phyloP scores from a whole-genome alignment of 2,888 invertebrate genomes.

The Diloba caeruleocephala region DNA sequence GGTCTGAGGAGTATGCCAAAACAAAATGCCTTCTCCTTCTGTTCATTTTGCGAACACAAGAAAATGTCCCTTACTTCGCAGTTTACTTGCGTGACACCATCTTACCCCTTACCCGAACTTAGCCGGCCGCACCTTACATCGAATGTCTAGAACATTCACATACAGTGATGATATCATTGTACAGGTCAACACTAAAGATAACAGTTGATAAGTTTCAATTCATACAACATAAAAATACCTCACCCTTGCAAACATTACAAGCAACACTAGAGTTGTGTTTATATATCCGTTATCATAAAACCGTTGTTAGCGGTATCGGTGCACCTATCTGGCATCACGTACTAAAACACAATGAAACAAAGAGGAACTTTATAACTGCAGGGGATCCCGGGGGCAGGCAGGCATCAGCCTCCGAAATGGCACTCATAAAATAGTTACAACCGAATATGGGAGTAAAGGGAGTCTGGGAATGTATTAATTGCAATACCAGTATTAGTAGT shows the following conservation, averaged over 20 bases:
- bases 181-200: no score
- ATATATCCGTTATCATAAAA: conserved; percentile 38
- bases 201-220: conserved; percentile 1
- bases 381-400: conserved; percentile 55
- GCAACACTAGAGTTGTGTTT: conserved; percentile 21
- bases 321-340: conserved; percentile 42
- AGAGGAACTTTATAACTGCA: conserved; percentile 56
- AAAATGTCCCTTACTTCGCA: no score
- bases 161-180: no score
- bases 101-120: no score
- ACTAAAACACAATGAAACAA: conserved; percentile 54
- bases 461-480: conserved; percentile 45
- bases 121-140: no score
- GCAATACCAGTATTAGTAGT: conserved; percentile 12
- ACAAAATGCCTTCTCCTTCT: no score
- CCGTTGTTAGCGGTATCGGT: conserved; percentile 43
- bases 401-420: conserved; percentile 69
- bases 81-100: no score
- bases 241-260: conserved; percentile 9
- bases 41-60: no score
- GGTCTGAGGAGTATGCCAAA: no score
- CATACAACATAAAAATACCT: neutral
- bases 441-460: conserved; percentile 66
- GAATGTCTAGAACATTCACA: no score
- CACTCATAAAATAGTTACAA: conserved; percentile 80